Percentiles rank a stretch among this genome's conserved stretches.
Evolutionary conservation across 2,113 vertebrate species (phyloP).

Genomic region (Rhineura floridana): DNA sequence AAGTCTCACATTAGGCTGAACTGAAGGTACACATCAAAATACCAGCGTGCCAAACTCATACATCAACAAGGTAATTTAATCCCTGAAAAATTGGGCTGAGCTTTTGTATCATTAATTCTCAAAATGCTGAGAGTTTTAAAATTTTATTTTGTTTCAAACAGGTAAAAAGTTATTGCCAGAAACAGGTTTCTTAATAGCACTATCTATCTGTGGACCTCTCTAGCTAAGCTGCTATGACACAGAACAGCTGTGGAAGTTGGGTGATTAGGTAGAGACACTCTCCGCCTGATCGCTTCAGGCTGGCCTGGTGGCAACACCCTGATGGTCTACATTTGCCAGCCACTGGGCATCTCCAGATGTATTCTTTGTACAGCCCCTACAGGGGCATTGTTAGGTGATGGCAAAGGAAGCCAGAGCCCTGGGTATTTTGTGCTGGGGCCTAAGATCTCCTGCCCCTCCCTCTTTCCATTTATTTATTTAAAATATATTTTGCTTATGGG

Average conservation of each 20-base stretch:
- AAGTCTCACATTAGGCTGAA: neutral
- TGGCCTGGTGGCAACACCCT: too few relatives aligned
- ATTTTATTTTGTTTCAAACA: neutral
- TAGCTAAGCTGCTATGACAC: neutral
- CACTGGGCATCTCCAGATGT: too few relatives aligned
- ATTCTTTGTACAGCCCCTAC: too few relatives aligned
- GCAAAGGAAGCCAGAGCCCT: too few relatives aligned
- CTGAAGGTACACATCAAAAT: neutral
- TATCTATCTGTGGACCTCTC: neutral
- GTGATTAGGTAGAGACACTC: neutral
- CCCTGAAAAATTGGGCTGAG: neutral
- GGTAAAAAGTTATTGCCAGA: neutral
- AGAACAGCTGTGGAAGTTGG: neutral
- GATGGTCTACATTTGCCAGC: too few relatives aligned
- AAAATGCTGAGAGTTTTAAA: neutral
- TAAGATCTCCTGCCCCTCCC: too few relatives aligned
- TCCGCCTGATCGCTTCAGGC: neutral
- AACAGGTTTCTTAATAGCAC: neutral
- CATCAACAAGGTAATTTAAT: neutral
- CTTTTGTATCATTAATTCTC: neutral
- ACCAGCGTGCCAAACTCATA: neutral
- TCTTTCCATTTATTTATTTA: too few relatives aligned
- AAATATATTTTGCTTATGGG: too few relatives aligned
- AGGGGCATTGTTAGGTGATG: too few relatives aligned
- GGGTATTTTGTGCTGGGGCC: too few relatives aligned